A percentile compares a stretch with the other conserved stretches of the same genome.
phyloP scores from a whole-genome alignment of 2,797 vertebrate genomes.

The Huso huso region DNA sequence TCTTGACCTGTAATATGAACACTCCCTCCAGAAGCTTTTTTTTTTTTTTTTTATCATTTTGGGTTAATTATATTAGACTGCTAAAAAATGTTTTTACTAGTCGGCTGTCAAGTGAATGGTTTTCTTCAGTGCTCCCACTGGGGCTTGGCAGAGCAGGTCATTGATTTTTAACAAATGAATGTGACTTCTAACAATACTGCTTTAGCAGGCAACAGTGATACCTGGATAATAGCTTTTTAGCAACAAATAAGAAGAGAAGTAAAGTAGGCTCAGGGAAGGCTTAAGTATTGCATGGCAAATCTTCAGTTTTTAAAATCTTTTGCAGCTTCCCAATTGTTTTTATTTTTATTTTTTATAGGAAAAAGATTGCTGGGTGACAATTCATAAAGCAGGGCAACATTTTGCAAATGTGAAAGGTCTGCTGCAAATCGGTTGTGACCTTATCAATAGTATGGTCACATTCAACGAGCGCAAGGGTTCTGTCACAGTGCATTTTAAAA shows the following conservation, averaged over 20 bases:
- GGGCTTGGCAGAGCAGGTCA: constrained; percentile 18
- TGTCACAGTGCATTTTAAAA: constrained; percentile 40
- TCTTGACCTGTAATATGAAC: too few relatives aligned
- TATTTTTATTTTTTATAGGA: constrained; percentile 48
- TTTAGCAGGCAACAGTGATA: constrained; percentile 32
- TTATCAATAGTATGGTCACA: constrained; percentile 74
- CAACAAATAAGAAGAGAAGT: constrained; percentile 20
- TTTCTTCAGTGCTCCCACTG: too few relatives aligned
- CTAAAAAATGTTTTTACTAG: too few relatives aligned
- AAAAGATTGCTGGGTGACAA: constrained; percentile 60
- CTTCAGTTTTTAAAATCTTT: constrained; percentile 39
- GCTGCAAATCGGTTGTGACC: constrained; percentile 74
- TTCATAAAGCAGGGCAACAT: constrained; percentile 59
- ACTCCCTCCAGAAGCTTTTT: too few relatives aligned
- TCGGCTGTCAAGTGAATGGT: too few relatives aligned
- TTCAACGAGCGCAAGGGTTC: constrained; percentile 67
- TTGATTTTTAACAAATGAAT: constrained; percentile 35
- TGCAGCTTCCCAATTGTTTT: constrained; percentile 61
- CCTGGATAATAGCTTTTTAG: constrained; percentile 26
- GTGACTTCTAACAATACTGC: constrained; percentile 37
- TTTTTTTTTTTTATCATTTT: too few relatives aligned
- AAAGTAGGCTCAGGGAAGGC: constrained; percentile 21
- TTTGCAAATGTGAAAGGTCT: constrained; percentile 77
- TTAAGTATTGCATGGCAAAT: constrained; percentile 29
- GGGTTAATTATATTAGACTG: too few relatives aligned